Evolutionary conservation across 2,797 vertebrate genomes (phyloP).

Genomic region (Anguilla pacifica): DNA sequence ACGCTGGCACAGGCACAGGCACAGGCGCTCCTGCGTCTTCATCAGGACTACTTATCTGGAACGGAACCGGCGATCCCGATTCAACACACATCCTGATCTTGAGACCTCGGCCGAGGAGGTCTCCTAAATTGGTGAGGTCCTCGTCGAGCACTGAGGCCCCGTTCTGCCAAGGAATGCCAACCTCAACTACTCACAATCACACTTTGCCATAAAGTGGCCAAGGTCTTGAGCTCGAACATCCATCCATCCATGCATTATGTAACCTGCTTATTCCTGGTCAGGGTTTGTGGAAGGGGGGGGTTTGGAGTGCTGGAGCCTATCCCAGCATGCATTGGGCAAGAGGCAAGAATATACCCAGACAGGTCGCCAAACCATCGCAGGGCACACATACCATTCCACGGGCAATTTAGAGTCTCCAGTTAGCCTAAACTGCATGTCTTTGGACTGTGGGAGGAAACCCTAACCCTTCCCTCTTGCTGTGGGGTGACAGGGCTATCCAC

Average conservation of each 20-base stretch:
- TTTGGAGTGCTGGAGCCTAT: no score
- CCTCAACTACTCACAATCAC: neutral
- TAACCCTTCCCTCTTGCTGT: no score
- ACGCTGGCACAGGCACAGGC: neutral
- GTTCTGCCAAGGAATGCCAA: conserved; percentile 14
- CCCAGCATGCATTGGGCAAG: no score
- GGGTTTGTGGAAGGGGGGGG: no score
- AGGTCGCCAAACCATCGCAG: no score
- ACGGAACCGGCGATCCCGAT: neutral
- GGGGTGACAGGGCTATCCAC: no score
- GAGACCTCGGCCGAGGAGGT: neutral
- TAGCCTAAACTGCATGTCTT: no score
- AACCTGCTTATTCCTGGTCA: no score
- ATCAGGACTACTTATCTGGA: conserved; percentile 25
- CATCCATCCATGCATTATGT: neutral
- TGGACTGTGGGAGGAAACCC: no score
- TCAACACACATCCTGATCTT: neutral
- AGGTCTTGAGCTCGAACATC: neutral
- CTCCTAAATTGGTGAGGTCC: neutral
- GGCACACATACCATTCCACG: no score
- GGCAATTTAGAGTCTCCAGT: neutral
- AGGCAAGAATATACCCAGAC: no score
- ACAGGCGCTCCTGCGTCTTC: conserved; percentile 6
- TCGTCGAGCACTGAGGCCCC: neutral
- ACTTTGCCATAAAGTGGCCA: neutral